phyloP scores from a whole-genome alignment of 2,888 invertebrate genomes.

The Temnothorax rugatulus region DNA sequence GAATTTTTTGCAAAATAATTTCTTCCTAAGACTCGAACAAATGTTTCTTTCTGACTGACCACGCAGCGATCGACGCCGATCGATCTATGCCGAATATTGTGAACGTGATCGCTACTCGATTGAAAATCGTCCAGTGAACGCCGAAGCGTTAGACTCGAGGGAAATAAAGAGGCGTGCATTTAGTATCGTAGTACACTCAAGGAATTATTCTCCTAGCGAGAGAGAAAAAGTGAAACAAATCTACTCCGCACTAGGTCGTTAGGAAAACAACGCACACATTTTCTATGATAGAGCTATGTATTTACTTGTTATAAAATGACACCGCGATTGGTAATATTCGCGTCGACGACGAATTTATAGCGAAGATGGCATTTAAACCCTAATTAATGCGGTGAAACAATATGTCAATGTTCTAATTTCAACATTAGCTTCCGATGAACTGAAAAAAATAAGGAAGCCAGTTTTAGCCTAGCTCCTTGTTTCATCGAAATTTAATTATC shows the following conservation, averaged over 20 bases:
- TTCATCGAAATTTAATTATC: neutral
- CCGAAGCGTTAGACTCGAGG: constrained; percentile 52
- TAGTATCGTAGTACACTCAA: constrained; percentile 48
- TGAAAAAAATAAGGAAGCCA: neutral
- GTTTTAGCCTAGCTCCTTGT: neutral
- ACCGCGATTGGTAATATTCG: constrained; percentile 20
- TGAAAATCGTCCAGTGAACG: constrained; percentile 72
- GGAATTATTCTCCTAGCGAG: constrained; percentile 42
- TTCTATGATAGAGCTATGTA: constrained; percentile 68
- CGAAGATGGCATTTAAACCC: neutral
- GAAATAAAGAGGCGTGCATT: constrained; percentile 37
- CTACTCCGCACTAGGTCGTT: constrained; percentile 70
- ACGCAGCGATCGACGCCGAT: neutral
- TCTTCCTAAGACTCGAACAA: neutral
- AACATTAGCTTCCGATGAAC: neutral
- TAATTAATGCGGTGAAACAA: neutral
- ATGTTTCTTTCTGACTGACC: neutral
- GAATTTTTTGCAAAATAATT: constrained; percentile 4
- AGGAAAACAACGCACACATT: constrained; percentile 75
- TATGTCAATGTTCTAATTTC: neutral
- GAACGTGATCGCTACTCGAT: constrained; percentile 66
- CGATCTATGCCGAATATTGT: constrained; percentile 31
- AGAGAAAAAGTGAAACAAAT: constrained; percentile 50
- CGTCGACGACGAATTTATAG: constrained; percentile 17
- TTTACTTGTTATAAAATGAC: constrained; percentile 44